A percentile compares a stretch with the other conserved stretches of the same genome.
These are phyloP conservation scores for Oryzias curvinotus DNA, from an alignment of 2,113 vertebrate species.

Conservation along the genomic window DNA sequence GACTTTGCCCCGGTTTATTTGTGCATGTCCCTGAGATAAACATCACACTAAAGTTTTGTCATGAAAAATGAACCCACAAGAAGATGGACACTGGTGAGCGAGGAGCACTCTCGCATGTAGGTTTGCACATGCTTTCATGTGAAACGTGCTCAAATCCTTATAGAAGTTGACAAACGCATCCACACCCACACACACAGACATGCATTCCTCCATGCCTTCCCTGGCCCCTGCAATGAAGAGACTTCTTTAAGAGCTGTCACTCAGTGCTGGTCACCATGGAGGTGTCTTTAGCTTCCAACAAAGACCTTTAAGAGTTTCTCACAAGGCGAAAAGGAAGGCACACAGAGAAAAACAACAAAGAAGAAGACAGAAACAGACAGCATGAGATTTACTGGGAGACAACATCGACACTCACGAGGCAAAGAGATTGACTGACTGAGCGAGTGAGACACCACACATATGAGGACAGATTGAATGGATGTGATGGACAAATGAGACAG, in stretches of 20 bases:
- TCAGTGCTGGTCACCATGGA: constrained; percentile 67
- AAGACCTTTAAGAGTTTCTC: constrained; percentile 72
- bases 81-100: constrained; percentile 81
- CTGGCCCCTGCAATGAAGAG: constrained; percentile 63
- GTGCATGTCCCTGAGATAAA: constrained; percentile 72
- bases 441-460: constrained; percentile 44
- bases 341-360: constrained; percentile 60
- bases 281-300: constrained; percentile 57
- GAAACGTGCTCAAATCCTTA: constrained; percentile 34
- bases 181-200: constrained; percentile 15
- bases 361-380: constrained; percentile 58
- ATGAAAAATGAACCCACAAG: constrained; percentile 54
- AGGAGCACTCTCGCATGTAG: constrained; percentile 69
- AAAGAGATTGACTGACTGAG: constrained; percentile 54
- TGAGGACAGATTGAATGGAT: constrained; percentile 61
- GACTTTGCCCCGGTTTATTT: constrained; percentile 69
- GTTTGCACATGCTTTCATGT: constrained; percentile 28
- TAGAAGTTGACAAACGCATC: neutral
- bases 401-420: constrained; percentile 31
- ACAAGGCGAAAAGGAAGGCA: constrained; percentile 58
- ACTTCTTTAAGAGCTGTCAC: constrained; percentile 69
- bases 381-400: constrained; percentile 46
- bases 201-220: constrained; percentile 55
- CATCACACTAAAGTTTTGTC: constrained; percentile 59
- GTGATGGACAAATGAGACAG: constrained; percentile 69